Evolutionary conservation across 1,140 invertebrate species (phyloP).

Genomic region (Bombus huntii): DNA sequence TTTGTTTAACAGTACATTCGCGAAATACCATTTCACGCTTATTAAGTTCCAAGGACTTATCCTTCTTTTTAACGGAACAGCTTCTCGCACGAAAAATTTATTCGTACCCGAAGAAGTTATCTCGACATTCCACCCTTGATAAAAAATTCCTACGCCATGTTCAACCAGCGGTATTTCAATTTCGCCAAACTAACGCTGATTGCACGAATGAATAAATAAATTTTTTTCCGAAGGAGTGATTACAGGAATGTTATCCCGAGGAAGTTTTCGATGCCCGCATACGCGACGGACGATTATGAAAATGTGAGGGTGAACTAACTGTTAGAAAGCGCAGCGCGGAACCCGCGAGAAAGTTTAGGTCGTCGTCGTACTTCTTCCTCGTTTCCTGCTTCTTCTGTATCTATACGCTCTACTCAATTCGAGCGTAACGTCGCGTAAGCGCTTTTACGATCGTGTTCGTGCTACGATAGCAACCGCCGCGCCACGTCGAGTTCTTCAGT

Average conservation of each 20-base stretch:
- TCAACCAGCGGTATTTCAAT: neutral
- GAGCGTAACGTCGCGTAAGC: constrained; percentile 71
- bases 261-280: constrained; percentile 41
- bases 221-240: neutral
- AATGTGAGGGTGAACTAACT: constrained; percentile 40
- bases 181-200: neutral
- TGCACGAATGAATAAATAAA: constrained; percentile 33
- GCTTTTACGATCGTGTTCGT: constrained; percentile 70
- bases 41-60: constrained; percentile 1
- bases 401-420: constrained; percentile 64
- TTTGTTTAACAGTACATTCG: neutral
- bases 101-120: neutral
- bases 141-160: constrained; percentile 14
- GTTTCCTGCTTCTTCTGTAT: constrained; percentile 60
- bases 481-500: constrained; percentile 48
- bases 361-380: constrained; percentile 42
- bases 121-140: neutral
- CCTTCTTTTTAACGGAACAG: neutral
- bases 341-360: constrained; percentile 50
- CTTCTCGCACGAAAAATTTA: constrained; percentile 5
- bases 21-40: constrained; percentile 12
- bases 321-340: constrained; percentile 16
- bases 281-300: constrained; percentile 39
- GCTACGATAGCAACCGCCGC: constrained; percentile 62
- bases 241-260: neutral